Conservation (phyloP, 2,888 invertebrate genomes). For the Catocala sponsa region DNA sequence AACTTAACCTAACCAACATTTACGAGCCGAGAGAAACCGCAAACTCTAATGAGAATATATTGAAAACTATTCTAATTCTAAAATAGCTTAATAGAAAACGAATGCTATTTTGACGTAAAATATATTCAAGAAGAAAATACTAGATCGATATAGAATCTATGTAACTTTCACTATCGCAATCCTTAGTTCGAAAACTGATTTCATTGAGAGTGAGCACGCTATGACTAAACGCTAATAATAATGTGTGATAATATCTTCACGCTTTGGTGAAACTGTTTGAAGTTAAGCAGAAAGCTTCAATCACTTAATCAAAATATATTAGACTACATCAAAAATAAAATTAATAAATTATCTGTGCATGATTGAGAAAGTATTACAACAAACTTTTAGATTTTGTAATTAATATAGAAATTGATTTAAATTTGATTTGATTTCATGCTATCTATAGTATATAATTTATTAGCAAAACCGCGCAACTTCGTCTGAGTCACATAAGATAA, state of each 20-base stretch:
- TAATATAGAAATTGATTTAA: too few relatives aligned
- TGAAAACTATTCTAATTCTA: too few relatives aligned
- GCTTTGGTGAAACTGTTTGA: not conserved
- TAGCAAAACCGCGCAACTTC: too few relatives aligned
- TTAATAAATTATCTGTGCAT: not conserved
- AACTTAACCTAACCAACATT: too few relatives aligned
- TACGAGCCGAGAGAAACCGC: too few relatives aligned
- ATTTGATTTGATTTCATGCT: too few relatives aligned
- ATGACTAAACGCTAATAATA: conserved; percentile 35
- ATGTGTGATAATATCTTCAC: conserved; percentile 15
- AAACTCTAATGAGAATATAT: too few relatives aligned
- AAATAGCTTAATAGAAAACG: conserved; percentile 1
- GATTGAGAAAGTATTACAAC: too few relatives aligned
- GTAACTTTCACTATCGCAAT: conserved; percentile 47
- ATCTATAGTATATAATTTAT: too few relatives aligned
- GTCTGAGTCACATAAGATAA: too few relatives aligned
- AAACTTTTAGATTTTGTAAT: too few relatives aligned
- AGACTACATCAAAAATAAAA: not conserved
- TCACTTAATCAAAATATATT: not conserved
- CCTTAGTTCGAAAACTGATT: conserved; percentile 28
- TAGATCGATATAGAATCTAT: conserved; percentile 11
- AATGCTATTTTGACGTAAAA: not conserved
- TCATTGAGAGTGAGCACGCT: conserved; percentile 43
- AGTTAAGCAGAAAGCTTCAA: not conserved
- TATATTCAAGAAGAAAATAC: conserved; percentile 12